Base-by-base conservation (phyloP, 2,888 invertebrate genomes). In the Thecocarcelia acutangulata region DNA sequence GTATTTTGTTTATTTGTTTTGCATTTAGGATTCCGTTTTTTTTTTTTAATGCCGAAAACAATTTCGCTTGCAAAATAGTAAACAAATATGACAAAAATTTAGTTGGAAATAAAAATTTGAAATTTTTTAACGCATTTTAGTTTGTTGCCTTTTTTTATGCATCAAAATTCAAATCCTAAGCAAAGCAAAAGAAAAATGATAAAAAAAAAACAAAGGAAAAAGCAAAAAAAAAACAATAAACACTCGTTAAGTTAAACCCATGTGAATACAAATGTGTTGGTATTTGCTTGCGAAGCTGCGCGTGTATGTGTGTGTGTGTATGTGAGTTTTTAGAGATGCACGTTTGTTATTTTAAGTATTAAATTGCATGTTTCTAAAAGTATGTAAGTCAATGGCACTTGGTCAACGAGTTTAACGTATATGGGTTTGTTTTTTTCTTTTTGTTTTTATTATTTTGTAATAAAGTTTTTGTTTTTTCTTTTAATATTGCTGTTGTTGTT, bases 321-420 rank as follows among this genome's bases (percentile, higher is more conserved):
- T 21, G n/a, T 19, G 21, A 15, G 44, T 58, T 12, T 42, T 3
- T 44, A 58, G 56, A 64, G 64, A 74, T 74, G 56, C 21, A 28
- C 64, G 64, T 40, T 64, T 48, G 24, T 40, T 48, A 24, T 42
- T 48, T 61, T 24, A 61, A 54, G 37, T 46, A 52, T 76, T 54
- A 33, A 61, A 54, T 52, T 61, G 52, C 44, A 61, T 54, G 69
- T 28, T 24, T 33, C 59, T 37, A 54, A 69, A 76, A 69, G 69
- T 70, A 82, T 78, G 69, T 82, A 64, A 82, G 82, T 78, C 82
- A 82, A 82, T 82, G 82, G 82, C 78, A 82, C 74, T 82, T 66
- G 82, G 82, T 82, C 82, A 82, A 78, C 73, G 70, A 74, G 74
- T 82, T 78, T 74, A 69, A 61, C 64, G 82, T 74, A 82, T 69